Percentiles rank a stretch among this genome's conserved stretches.
phyloP scores from a whole-genome alignment of 92 coral and sea anemone genomes.

The Epizoanthus illoricatus region DNA sequence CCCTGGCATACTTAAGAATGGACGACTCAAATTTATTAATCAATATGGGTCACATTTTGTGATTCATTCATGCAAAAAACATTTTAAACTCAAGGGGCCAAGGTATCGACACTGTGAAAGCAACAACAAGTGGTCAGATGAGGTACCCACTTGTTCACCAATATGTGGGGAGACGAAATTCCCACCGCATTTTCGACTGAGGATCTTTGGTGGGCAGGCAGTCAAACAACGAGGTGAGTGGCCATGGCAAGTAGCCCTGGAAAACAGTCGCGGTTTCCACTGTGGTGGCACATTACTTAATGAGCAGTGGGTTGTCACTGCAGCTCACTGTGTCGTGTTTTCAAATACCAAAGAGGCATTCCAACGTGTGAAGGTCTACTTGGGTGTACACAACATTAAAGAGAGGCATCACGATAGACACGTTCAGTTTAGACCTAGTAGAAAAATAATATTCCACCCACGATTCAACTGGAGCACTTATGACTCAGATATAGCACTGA shows the following conservation, averaged over 20 bases:
- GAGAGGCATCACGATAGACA: slow-evolving; percentile 49
- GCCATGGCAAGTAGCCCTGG: slow-evolving; percentile 98
- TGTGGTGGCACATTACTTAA: slow-evolving; percentile 92
- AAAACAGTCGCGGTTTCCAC: slow-evolving; percentile 44
- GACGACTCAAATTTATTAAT: slow-evolving; percentile 65
- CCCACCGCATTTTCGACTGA: slow-evolving; percentile 57
- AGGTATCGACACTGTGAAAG: slow-evolving; percentile 87
- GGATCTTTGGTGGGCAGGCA: slow-evolving; percentile 66
- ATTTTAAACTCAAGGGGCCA: slow-evolving; percentile 66
- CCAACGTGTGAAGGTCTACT: slow-evolving; percentile 59
- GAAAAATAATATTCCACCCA: slow-evolving; percentile 63
- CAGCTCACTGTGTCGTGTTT: slow-evolving; percentile 86
- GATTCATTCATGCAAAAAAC: slow-evolving; percentile 65
- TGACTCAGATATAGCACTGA: slow-evolving; percentile 89
- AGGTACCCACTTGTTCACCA: slow-evolving; percentile 67
- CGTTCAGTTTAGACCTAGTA: slow-evolving; percentile 77
- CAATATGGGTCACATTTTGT: slow-evolving; percentile 78
- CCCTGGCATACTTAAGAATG: slow-evolving; percentile 77
- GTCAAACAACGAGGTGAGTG: slow-evolving; percentile 70
- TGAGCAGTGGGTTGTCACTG: slow-evolving; percentile 93
- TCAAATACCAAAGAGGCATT: slow-evolving; percentile 39
- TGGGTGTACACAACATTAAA: slow-evolving; percentile 80
- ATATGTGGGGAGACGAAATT: slow-evolving; percentile 75
- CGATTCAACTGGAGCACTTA: slow-evolving; percentile 76
- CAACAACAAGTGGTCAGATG: slow-evolving; percentile 84